A percentile compares a stretch with the other conserved stretches of the same genome.
These are phyloP conservation scores for Myxocyprinus asiaticus DNA, from an alignment of 2,113 vertebrate species.

Conservation along the genomic window DNA sequence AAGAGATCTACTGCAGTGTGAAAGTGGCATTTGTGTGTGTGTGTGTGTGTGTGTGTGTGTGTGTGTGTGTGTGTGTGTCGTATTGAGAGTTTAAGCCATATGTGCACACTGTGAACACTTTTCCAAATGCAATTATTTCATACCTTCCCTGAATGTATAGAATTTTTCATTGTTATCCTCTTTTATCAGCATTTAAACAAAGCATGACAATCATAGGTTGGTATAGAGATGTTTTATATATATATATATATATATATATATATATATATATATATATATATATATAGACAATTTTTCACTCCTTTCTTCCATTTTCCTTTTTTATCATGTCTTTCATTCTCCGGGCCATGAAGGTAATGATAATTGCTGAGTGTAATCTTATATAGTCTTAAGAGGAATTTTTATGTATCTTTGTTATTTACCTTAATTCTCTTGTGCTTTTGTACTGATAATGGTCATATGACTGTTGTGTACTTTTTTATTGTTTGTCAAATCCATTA, in stretches of 20 bases:
- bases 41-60: no score
- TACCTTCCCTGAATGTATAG: background rate
- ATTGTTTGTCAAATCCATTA: background rate
- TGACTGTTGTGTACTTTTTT: background rate
- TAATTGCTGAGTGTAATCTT: background rate
- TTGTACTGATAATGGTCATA: conserved; percentile 33
- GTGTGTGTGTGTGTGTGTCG: no score
- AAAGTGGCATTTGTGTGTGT: conserved; percentile 59
- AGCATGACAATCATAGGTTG: conserved; percentile 10
- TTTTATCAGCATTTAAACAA: background rate
- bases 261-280: no score
- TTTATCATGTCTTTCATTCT: background rate
- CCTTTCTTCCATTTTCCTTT: background rate
- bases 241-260: no score
- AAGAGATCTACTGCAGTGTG: conserved; percentile 77
- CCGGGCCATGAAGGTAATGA: no score
- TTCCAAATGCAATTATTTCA: conserved; percentile 16
- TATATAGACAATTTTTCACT: no score
- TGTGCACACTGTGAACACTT: background rate
- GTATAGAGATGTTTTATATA: background rate
- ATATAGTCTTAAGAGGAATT: background rate
- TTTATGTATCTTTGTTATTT: background rate
- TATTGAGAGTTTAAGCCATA: no score
- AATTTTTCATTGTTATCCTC: background rate
- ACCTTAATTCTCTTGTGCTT: background rate